These are phyloP conservation scores for Pipistrellus nathusii DNA, from an alignment of 2,797 vertebrate species.

Conservation along the genomic window DNA sequence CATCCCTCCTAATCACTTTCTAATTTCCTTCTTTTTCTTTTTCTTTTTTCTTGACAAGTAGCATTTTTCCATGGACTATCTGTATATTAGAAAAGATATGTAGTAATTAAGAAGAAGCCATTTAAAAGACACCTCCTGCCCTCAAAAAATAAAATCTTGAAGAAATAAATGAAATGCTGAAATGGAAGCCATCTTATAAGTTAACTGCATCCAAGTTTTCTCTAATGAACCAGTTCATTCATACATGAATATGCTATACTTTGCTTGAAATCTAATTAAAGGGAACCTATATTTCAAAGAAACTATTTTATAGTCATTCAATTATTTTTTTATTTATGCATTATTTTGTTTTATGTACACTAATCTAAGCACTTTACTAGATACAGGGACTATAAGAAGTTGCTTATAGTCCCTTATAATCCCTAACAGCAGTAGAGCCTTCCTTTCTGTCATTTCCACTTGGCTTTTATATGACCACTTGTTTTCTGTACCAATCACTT, in stretches of 20 bases:
- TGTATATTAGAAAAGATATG: not conserved
- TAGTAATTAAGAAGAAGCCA: conserved; percentile 12
- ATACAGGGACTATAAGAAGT: not conserved
- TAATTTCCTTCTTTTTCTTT: not conserved
- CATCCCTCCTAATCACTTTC: not conserved
- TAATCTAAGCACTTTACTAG: not conserved
- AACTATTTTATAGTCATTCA: not conserved
- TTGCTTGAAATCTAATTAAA: conserved; percentile 19
- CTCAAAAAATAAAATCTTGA: not conserved
- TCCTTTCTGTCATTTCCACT: not conserved
- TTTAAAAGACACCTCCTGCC: not conserved
- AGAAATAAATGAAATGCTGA: conserved; percentile 18
- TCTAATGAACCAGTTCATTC: not conserved
- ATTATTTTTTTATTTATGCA: not conserved
- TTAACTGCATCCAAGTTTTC: not conserved
- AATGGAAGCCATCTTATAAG: not conserved
- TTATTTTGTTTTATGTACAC: not conserved
- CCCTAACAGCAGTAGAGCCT: not conserved
- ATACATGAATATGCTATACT: not conserved
- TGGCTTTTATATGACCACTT: not conserved
- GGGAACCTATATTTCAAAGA: not conserved
- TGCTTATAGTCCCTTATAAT: not conserved
- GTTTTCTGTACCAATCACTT: not conserved
- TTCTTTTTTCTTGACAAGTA: not conserved
- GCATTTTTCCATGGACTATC: not conserved